A percentile compares a stretch with the other conserved stretches of the same genome.
phyloP scores from a whole-genome alignment of 2,797 vertebrate species.

The Tokudaia tokunoshimensis region DNA sequence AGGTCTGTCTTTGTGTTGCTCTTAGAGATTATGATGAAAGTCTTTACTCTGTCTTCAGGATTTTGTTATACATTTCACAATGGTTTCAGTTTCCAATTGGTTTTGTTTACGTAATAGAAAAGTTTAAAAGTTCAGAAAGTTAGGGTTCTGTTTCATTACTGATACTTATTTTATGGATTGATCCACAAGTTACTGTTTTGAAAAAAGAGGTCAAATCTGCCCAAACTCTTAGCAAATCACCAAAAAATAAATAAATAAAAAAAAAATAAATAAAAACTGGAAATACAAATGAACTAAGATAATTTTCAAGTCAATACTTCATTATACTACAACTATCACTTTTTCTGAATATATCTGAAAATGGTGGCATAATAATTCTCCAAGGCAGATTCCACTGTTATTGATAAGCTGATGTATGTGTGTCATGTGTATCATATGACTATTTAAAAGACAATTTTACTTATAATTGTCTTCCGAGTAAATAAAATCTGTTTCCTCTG shows the following conservation, averaged over 20 bases:
- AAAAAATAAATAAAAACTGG: background rate
- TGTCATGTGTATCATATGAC: background rate
- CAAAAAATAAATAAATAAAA: background rate
- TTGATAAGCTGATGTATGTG: background rate
- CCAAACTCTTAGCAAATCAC: background rate
- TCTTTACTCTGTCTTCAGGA: background rate
- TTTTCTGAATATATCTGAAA: background rate
- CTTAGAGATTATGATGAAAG: background rate
- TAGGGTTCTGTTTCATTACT: background rate
- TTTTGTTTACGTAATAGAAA: background rate
- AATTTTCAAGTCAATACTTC: background rate
- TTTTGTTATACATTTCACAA: conserved; percentile 30
- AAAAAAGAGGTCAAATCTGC: background rate
- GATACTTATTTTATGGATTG: background rate
- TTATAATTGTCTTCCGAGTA: conserved; percentile 17
- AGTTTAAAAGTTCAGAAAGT: background rate
- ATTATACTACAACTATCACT: background rate
- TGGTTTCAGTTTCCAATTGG: background rate
- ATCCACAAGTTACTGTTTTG: background rate
- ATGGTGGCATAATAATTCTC: background rate
- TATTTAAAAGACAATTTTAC: background rate
- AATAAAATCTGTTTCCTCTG: background rate
- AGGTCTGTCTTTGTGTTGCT: background rate
- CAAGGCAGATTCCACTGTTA: background rate
- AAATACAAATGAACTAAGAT: background rate